Conservation (phyloP, 2,888 invertebrate species). For the Bombylius discolor region DNA sequence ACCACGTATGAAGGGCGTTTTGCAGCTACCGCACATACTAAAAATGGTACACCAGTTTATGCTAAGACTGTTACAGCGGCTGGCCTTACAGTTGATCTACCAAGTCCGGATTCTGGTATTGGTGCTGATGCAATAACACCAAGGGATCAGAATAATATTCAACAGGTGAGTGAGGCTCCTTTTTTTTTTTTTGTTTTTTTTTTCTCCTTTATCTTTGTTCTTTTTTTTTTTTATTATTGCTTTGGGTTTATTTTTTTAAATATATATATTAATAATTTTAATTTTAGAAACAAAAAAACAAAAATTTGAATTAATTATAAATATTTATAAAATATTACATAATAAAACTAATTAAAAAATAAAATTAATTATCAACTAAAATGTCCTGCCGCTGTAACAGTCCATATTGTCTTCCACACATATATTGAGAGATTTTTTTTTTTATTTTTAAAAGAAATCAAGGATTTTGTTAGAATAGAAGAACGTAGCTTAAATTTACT, state of each 20-base stretch:
- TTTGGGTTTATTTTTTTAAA: no score
- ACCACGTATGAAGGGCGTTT: constrained; percentile 35
- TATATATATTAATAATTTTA: no score
- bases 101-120: constrained; percentile 91
- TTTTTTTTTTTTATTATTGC: background rate
- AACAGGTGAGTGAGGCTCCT: constrained; percentile 55
- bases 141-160: constrained; percentile 75
- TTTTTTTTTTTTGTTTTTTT: constrained; percentile 8
- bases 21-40: constrained; percentile 26
- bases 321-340: no score
- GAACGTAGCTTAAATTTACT: no score
- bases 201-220: background rate
- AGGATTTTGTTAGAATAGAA: no score
- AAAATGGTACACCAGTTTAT: constrained; percentile 32
- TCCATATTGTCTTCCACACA: background rate
- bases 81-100: constrained; percentile 83
- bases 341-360: no score
- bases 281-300: no score
- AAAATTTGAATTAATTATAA: no score
- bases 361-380: background rate
- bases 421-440: no score
- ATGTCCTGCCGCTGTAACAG: background rate
- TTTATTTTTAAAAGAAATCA: no score
- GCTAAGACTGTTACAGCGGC: constrained; percentile 49
- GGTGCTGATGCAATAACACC: constrained; percentile 89